A percentile compares a stretch with the other conserved stretches of the same genome.
Evolutionary conservation across 92 coral and sea anemone genomes (phyloP).

Genomic region (Pocillopora meandrina): DNA sequence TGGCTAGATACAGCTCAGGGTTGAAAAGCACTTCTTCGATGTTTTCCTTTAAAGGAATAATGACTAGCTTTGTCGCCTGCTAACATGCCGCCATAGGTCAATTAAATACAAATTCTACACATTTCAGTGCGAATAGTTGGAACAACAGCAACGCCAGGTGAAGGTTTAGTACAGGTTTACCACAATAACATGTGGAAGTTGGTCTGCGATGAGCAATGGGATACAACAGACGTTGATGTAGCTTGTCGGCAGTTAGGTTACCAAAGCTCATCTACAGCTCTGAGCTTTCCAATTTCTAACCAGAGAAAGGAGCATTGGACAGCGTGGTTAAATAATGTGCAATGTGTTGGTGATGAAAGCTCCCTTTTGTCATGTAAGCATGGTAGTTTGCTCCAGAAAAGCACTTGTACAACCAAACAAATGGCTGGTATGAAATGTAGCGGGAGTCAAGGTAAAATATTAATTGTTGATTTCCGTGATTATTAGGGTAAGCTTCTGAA

Average conservation of each 20-base stretch:
- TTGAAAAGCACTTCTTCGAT: background rate
- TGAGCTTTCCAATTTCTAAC: too few relatives aligned
- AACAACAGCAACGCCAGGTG: slow-evolving; percentile 18
- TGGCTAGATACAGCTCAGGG: too few relatives aligned
- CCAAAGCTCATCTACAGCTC: too few relatives aligned
- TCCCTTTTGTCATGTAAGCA: too few relatives aligned
- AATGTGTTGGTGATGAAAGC: too few relatives aligned
- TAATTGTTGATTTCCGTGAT: background rate
- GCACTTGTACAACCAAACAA: background rate
- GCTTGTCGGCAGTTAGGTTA: too few relatives aligned
- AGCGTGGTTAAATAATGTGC: too few relatives aligned
- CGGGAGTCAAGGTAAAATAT: slow-evolving; percentile 11
- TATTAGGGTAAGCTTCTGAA: too few relatives aligned
- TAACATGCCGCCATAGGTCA: background rate
- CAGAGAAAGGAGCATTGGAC: too few relatives aligned
- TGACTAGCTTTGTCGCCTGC: background rate
- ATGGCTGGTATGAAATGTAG: slow-evolving; percentile 29
- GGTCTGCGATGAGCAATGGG: slow-evolving; percentile 59
- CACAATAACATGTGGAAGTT: slow-evolving; percentile 51
- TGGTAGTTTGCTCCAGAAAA: background rate
- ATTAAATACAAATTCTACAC: background rate
- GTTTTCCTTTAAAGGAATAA: background rate
- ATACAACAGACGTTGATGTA: background rate
- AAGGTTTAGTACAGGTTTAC: slow-evolving; percentile 52
- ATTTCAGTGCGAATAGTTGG: slow-evolving; percentile 46